Evolutionary conservation across 2,888 invertebrate genomes (phyloP).

Genomic region (Pasiphila rectangulata): DNA sequence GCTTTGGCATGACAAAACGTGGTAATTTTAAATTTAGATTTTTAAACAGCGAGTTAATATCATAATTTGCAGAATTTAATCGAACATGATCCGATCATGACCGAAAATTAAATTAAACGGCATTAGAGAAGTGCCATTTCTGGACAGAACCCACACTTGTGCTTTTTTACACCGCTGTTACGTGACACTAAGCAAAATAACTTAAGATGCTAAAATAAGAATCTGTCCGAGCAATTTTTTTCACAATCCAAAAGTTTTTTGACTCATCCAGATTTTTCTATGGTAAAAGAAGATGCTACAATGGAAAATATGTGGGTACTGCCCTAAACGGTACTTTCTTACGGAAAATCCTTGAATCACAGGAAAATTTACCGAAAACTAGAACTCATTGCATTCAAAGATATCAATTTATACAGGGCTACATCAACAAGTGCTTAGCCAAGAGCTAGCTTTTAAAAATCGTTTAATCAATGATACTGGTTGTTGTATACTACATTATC

Average conservation of each 20-base stretch:
- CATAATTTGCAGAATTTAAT: slow-evolving; percentile 19
- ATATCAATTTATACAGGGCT: slow-evolving; percentile 1
- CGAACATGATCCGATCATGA: slow-evolving; percentile 20
- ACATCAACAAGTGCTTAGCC: no score
- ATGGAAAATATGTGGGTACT: neutral
- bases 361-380: slow-evolving; percentile 7
- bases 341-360: slow-evolving; percentile 15
- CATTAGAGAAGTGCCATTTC: neutral
- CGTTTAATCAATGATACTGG: no score
- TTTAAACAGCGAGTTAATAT: slow-evolving; percentile 33
- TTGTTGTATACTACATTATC: no score
- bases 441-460: no score
- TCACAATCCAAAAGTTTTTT: neutral
- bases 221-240: no score
- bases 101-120: slow-evolving; percentile 4
- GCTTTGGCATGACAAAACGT: slow-evolving; percentile 82
- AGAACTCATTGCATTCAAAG: slow-evolving; percentile 7
- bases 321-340: neutral
- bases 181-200: no score
- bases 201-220: no score
- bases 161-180: no score
- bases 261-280: neutral
- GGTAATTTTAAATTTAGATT: slow-evolving; percentile 52
- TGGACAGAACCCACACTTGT: neutral
- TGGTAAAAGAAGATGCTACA: neutral